These are phyloP conservation scores for Drosophila testacea DNA, from an alignment of 2,888 invertebrate genomes.

Conservation along the genomic window DNA sequence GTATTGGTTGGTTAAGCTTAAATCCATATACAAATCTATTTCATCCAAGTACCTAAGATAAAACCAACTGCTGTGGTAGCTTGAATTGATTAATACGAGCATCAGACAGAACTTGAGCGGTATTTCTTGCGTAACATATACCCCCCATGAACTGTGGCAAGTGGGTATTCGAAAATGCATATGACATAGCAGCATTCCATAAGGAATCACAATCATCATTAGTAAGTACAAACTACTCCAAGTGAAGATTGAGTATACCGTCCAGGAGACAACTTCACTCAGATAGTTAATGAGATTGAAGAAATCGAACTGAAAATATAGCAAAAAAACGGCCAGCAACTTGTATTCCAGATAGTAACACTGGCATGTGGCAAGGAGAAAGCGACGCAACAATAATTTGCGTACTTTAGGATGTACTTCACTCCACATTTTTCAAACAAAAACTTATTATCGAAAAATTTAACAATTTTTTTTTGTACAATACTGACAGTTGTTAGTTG, in stretches of 20 bases:
- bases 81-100: not conserved
- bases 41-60: constrained; percentile 15
- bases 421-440: not conserved
- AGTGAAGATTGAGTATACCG: not conserved
- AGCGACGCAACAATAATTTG: constrained; percentile 5
- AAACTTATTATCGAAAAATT: too few relatives aligned
- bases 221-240: not conserved
- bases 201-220: not conserved
- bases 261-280: not conserved
- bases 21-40: not conserved
- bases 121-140: not conserved
- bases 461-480: too few relatives aligned
- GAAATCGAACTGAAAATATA: not conserved
- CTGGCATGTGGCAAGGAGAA: constrained; percentile 1
- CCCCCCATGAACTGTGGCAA: not conserved
- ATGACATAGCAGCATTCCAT: constrained; percentile 12
- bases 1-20: not conserved
- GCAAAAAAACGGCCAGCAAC: constrained; percentile 10
- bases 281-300: not conserved
- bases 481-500: too few relatives aligned
- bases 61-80: constrained; percentile 14
- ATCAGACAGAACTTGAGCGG: constrained; percentile 10
- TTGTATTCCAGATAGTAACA: constrained; percentile 19
- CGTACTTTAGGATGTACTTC: not conserved
- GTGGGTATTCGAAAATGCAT: constrained; percentile 12